Conservation (phyloP, 1,140 invertebrate species). For the Delia radicum region DNA sequence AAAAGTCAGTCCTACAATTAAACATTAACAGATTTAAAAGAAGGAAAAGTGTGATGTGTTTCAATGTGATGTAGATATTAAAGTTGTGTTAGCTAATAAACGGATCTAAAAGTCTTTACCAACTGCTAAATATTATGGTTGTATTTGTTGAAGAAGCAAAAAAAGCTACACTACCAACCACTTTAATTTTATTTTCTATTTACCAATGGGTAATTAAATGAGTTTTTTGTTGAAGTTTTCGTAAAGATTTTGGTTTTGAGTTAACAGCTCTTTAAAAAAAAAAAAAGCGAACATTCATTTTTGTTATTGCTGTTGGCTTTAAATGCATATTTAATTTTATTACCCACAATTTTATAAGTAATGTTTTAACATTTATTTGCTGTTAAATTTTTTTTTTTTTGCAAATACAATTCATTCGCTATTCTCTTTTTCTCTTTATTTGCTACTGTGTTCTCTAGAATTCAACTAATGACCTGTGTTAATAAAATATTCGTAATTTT, state of each 20-base stretch:
- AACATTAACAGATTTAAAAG: not conserved
- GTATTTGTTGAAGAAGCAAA: not conserved
- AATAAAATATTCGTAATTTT: too few relatives aligned
- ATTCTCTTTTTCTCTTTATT: not conserved
- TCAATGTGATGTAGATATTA: conserved; percentile 1
- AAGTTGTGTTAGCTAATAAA: not conserved
- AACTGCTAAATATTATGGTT: not conserved
- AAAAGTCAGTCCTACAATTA: not conserved
- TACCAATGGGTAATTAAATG: not conserved
- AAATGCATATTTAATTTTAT: conserved; percentile 2
- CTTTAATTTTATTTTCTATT: not conserved
- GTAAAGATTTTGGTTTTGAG: not conserved
- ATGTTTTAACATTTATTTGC: not conserved
- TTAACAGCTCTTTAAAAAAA: not conserved
- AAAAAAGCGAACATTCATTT: not conserved
- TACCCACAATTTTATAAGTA: conserved; percentile 4
- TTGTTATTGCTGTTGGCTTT: not conserved
- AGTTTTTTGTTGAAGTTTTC: not conserved
- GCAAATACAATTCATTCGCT: not conserved
- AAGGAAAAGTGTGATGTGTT: not conserved
- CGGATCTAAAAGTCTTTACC: not conserved
- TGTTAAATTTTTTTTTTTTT: not conserved
- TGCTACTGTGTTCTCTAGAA: not conserved
- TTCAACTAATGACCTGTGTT: too few relatives aligned
- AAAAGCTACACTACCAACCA: not conserved